Evolutionary conservation across 2,113 vertebrate genomes (phyloP), one percentile per base, ranked within the genome.

Genomic region (Cromileptes altivelis): DNA sequence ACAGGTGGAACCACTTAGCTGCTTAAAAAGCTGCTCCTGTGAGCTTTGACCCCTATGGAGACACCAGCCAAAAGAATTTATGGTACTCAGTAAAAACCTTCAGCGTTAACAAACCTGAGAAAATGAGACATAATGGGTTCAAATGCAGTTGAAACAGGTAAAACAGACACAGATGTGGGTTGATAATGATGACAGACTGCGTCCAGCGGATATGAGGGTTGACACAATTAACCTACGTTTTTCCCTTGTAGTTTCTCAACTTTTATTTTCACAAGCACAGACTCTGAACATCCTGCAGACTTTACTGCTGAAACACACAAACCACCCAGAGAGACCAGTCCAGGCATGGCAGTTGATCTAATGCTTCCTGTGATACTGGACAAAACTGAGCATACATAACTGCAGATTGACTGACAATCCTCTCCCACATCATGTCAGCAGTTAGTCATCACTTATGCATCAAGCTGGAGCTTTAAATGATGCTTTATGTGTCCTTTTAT

Each of bases 151-250:
- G 11, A 79, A 86, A 64, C 40, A 75, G 55, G 53, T 63, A 88
- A 91, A 90, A 33, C 65, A 85, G 72, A 49, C 56, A 87, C 91
- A 93, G 79, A 91, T 94, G 88, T 87, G 70, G 60, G 42, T 17
- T 2, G n/a, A 80, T 75, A 82, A 90, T 69, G 33, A 76, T 74
- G 23, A 60, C 27, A 82, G 67, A 84, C 49, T 70, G 30, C 70
- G 84, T 84, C 84, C 53, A 61, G 80, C 65, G 45, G 70, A 58
- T 60, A 75, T 75, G 70, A 13, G 55, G 49, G 70, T 75, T 81
- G 52, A 77, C 19, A 57, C 47, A 65, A 33, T 82, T 81, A 72
- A 84, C 70, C 15, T 49, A 21, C 12, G 17, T 52, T 57, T 56
- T 19, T 81, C 18, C 50, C 47, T 75, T 84, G 71, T 81, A 79